A percentile compares a stretch with the other conserved stretches of the same genome.
Evolutionary conservation across 2,888 invertebrate species (phyloP).

Genomic region (Acronicta alni): DNA sequence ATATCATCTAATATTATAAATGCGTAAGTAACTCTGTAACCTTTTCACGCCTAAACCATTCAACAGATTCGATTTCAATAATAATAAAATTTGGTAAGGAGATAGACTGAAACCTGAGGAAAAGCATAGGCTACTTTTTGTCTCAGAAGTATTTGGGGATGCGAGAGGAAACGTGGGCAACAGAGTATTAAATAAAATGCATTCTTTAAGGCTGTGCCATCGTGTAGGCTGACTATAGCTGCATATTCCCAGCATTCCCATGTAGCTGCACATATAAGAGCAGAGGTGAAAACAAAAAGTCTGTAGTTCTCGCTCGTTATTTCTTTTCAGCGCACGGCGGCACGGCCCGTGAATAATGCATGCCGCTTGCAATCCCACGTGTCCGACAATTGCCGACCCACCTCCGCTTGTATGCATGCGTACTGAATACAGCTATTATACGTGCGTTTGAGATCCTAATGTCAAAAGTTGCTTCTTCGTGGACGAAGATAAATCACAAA

Average conservation of each 20-base stretch:
- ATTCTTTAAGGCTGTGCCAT: too few relatives aligned
- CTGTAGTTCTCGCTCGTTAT: constrained; percentile 37
- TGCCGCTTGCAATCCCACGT: constrained; percentile 19
- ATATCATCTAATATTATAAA: too few relatives aligned
- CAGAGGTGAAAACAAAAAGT: constrained; percentile 42
- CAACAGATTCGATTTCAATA: too few relatives aligned
- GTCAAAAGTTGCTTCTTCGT: background rate
- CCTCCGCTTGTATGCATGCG: constrained; percentile 2
- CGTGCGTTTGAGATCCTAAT: constrained; percentile 2
- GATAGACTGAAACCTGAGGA: too few relatives aligned
- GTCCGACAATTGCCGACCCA: constrained; percentile 25
- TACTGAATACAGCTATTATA: constrained; percentile 3
- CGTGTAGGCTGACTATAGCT: constrained; percentile 29
- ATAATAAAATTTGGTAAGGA: too few relatives aligned
- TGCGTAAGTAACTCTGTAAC: too few relatives aligned
- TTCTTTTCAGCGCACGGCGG: constrained; percentile 21
- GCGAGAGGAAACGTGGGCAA: too few relatives aligned
- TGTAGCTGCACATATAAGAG: constrained; percentile 10
- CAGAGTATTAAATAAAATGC: too few relatives aligned
- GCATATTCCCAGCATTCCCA: constrained; percentile 25
- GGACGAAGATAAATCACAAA: too few relatives aligned
- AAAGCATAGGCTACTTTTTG: too few relatives aligned
- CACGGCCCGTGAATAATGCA: constrained; percentile 47
- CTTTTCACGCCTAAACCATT: too few relatives aligned
- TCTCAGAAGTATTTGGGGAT: too few relatives aligned